A percentile compares a stretch with the other conserved stretches of the same genome.
These are phyloP conservation scores for Bombycilla garrulus DNA, from an alignment of 2,113 vertebrate genomes.

Conservation along the genomic window DNA sequence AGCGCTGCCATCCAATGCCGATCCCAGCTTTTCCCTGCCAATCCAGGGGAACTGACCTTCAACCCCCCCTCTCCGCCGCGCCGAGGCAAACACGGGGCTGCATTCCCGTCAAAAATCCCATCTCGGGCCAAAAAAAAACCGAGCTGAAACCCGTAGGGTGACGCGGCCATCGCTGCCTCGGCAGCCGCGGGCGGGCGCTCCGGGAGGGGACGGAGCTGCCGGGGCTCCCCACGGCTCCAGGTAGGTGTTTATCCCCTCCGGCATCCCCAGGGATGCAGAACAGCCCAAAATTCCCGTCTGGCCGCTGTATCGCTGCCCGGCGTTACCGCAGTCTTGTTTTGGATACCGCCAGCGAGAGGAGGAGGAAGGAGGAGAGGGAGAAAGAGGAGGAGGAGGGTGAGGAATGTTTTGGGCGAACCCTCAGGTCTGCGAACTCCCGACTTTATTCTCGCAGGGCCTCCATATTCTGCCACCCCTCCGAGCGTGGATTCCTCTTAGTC, in stretches of 20 bases:
- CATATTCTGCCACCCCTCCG: slow-evolving; percentile 2
- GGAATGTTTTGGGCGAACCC: neutral
- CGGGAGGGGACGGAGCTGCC: neutral
- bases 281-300: neutral
- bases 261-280: neutral
- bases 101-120: neutral
- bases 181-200: neutral
- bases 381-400: neutral
- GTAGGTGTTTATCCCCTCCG: neutral
- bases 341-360: neutral
- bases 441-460: neutral
- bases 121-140: neutral
- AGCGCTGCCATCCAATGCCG: neutral
- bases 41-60: slow-evolving; percentile 8
- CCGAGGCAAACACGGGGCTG: neutral
- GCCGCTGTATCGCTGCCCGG: neutral
- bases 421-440: neutral
- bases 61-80: neutral
- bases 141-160: accelerated
- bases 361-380: neutral
- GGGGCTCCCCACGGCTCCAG: neutral
- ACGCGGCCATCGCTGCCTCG: neutral
- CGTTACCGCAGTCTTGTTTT: neutral
- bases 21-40: neutral
- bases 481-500: slow-evolving; percentile 2